These are phyloP conservation scores for Perca fluviatilis DNA, from an alignment of 2,113 vertebrate species.

Conservation along the genomic window DNA sequence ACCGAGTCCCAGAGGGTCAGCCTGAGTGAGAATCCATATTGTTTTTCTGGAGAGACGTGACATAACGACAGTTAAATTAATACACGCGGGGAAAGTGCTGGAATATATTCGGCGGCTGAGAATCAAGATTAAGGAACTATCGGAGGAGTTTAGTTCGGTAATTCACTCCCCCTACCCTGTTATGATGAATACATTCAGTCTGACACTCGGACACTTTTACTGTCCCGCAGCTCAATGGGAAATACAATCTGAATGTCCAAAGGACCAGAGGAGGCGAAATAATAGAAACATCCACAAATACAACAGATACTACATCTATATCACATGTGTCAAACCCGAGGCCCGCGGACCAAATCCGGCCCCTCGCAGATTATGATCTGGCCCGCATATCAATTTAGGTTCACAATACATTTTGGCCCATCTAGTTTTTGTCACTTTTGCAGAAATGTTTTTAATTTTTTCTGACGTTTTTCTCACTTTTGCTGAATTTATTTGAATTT, in stretches of 20 bases:
- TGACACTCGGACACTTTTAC: slow-evolving; percentile 33
- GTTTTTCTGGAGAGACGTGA: slow-evolving; percentile 45
- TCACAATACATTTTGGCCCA: too few species aligned
- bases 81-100: slow-evolving; percentile 43
- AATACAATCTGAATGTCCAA: not conserved
- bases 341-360: too few species aligned
- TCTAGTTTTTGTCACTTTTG: too few species aligned
- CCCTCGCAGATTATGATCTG: too few species aligned
- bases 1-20: not conserved
- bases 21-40: slow-evolving; percentile 15
- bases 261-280: not conserved
- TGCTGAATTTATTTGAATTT: too few species aligned
- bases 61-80: slow-evolving; percentile 51
- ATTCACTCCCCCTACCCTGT: slow-evolving; percentile 38
- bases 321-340: too few species aligned
- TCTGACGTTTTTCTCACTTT: too few species aligned
- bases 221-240: slow-evolving; percentile 26
- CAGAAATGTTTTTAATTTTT: too few species aligned
- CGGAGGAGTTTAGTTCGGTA: slow-evolving; percentile 34
- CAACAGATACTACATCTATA: too few species aligned
- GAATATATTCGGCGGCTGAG: slow-evolving; percentile 42
- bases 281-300: too few species aligned
- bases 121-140: slow-evolving; percentile 62
- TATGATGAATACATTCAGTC: slow-evolving; percentile 50
- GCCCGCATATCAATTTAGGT: too few species aligned